Conservation (phyloP, 2,888 invertebrate species). For the Halocaridina rubra region DNA sequence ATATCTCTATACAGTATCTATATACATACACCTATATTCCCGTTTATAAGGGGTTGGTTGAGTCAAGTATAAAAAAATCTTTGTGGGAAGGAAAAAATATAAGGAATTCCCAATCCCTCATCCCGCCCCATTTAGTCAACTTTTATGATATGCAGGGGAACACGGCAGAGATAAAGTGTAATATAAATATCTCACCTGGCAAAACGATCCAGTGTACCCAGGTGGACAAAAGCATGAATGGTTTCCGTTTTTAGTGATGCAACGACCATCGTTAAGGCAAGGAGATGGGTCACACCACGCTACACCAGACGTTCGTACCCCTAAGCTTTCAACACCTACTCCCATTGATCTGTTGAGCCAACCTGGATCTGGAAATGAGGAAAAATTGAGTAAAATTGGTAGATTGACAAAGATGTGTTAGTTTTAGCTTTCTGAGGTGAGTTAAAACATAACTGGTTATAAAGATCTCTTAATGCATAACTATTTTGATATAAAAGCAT, state of each 20-base stretch:
- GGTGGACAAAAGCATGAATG: slow-evolving; percentile 49
- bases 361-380: slow-evolving; percentile 59
- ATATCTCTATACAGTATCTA: no score
- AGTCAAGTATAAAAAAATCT: no score
- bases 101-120: no score
- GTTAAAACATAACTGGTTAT: neutral
- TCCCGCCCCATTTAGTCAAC: no score
- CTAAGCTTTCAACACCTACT: neutral
- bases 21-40: no score
- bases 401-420: neutral
- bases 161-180: no score
- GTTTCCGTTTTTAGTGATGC: slow-evolving; percentile 72
- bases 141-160: no score
- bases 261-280: slow-evolving; percentile 79
- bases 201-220: slow-evolving; percentile 59
- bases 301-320: slow-evolving; percentile 28
- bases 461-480: neutral
- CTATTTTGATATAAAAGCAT: neutral
- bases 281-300: slow-evolving; percentile 78
- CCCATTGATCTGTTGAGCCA: slow-evolving; percentile 56
- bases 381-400: neutral
- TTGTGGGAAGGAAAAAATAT: no score
- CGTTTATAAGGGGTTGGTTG: no score
- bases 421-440: no score
- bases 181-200: slow-evolving; percentile 35